These are phyloP conservation scores for Formica exsecta DNA, from an alignment of 1,140 invertebrate species.

Conservation along the genomic window DNA sequence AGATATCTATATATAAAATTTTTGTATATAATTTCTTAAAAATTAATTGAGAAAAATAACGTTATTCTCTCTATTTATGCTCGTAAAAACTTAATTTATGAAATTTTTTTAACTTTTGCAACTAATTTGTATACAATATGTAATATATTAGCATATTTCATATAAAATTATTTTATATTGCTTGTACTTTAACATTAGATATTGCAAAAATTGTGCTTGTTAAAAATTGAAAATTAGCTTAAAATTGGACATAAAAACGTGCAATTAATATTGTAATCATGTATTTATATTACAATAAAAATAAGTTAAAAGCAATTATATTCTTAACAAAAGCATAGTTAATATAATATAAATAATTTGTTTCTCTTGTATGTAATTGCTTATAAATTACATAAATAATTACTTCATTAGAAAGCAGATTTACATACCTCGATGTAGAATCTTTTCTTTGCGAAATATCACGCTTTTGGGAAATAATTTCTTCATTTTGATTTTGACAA, in stretches of 20 bases:
- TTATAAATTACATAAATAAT: neutral
- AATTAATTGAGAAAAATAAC: too few species aligned
- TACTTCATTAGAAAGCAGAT: neutral
- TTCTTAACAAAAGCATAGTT: neutral
- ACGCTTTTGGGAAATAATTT: slow-evolving; percentile 33
- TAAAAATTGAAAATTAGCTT: neutral
- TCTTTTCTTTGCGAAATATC: slow-evolving; percentile 69
- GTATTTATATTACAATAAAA: neutral
- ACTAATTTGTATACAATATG: too few species aligned
- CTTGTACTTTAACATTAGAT: neutral
- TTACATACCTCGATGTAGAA: slow-evolving; percentile 65
- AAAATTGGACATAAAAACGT: neutral
- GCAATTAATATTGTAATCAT: too few species aligned
- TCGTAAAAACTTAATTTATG: too few species aligned
- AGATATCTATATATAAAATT: too few species aligned
- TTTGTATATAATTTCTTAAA: too few species aligned
- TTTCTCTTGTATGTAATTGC: neutral
- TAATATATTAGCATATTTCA: neutral
- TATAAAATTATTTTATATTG: neutral
- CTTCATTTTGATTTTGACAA: slow-evolving; percentile 46
- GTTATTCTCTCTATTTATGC: too few species aligned
- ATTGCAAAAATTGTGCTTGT: neutral
- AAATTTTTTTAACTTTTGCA: too few species aligned
- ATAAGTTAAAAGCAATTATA: neutral
- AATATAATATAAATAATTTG: slow-evolving; percentile 6